Conservation (phyloP, 1,140 invertebrate species). For the Drosophila nannoptera region DNA sequence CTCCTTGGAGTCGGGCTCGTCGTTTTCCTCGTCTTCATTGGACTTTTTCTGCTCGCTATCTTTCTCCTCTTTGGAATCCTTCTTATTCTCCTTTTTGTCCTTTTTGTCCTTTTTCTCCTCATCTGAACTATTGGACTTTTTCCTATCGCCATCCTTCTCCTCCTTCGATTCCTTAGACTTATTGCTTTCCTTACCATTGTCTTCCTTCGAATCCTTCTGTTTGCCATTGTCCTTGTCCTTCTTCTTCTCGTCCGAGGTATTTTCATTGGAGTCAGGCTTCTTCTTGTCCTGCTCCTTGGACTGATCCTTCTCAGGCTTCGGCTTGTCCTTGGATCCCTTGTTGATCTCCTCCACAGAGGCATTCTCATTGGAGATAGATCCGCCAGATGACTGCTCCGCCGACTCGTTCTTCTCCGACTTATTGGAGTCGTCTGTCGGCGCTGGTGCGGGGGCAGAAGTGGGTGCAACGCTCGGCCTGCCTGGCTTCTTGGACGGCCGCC, state of each 20-base stretch:
- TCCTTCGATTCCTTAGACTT: constrained; percentile 39
- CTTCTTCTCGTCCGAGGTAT: constrained; percentile 36
- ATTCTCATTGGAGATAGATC: constrained; percentile 51
- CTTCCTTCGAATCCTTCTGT: constrained; percentile 39
- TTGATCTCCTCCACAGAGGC: constrained; percentile 60
- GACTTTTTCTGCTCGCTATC: constrained; percentile 38
- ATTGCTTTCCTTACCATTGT: constrained; percentile 22
- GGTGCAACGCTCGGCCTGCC: constrained; percentile 11
- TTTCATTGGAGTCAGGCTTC: constrained; percentile 45
- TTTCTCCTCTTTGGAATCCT: constrained; percentile 39
- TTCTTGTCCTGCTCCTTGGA: constrained; percentile 57
- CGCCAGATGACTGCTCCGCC: constrained; percentile 43
- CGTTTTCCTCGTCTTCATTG: constrained; percentile 49
- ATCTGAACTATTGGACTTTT: constrained; percentile 19
- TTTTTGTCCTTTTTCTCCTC: constrained; percentile 35
- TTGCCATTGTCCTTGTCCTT: constrained; percentile 21
- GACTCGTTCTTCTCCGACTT: constrained; percentile 50
- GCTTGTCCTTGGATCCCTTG: constrained; percentile 46
- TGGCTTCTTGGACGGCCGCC: constrained; percentile 37
- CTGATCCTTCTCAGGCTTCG: constrained; percentile 49
- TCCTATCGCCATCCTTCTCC: constrained; percentile 34
- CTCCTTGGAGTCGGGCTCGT: constrained; percentile 61
- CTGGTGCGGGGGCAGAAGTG: constrained; percentile 5
- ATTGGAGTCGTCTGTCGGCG: constrained; percentile 19
- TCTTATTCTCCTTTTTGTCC: constrained; percentile 23